phyloP scores from a whole-genome alignment of 2,888 invertebrate species.

The Drosophila fungiperda region DNA sequence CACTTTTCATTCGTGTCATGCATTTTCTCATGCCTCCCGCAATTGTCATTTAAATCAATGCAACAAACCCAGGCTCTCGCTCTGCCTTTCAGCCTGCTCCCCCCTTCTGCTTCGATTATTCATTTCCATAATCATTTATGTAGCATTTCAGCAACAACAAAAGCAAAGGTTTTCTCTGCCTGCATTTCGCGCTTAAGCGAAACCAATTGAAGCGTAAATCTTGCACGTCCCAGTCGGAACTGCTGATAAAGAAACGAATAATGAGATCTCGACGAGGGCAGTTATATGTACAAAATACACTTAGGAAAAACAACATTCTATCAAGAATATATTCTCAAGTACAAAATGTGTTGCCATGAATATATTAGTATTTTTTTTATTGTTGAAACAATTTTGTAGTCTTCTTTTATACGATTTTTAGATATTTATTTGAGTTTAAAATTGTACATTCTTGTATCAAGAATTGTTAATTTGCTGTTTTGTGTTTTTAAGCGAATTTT shows the following conservation, averaged over 20 bases:
- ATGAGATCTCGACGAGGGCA: constrained; percentile 49
- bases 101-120: constrained; percentile 42
- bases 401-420: background rate
- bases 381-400: background rate
- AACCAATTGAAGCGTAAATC: constrained; percentile 80
- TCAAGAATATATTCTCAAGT: background rate
- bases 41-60: constrained; percentile 76
- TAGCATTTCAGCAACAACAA: constrained; percentile 31
- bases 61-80: constrained; percentile 36
- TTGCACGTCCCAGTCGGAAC: constrained; percentile 58
- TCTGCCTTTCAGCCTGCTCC: background rate
- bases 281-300: constrained; percentile 7
- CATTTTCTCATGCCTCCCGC: constrained; percentile 68
- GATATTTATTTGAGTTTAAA: background rate
- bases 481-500: background rate
- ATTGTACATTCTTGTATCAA: background rate
- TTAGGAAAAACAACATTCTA: background rate
- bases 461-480: background rate
- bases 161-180: constrained; percentile 42
- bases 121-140: constrained; percentile 71
- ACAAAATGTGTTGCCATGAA: too few relatives aligned
- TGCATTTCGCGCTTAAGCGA: constrained; percentile 73
- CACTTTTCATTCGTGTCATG: constrained; percentile 27
- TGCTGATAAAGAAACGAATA: constrained; percentile 64
- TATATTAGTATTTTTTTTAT: background rate